Conservation (phyloP, 2,888 invertebrate species). For the Argynnis bischoffii region DNA sequence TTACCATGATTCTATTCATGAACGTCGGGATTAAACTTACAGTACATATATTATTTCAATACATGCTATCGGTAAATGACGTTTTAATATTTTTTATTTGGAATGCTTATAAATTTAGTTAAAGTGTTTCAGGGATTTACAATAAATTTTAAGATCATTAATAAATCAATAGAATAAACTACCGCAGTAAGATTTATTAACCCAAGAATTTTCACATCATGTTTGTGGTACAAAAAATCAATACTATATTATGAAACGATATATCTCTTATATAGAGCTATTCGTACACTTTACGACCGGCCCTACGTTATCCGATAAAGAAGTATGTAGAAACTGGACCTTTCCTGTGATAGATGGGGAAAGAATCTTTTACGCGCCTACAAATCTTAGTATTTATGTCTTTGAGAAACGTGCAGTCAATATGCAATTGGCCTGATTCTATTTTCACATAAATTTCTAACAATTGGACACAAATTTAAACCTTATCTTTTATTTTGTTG, state of each 20-base stretch:
- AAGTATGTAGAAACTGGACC: slow-evolving; percentile 32
- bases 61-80: too few relatives aligned
- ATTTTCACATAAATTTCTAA: slow-evolving; percentile 4
- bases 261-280: slow-evolving; percentile 56
- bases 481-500: background rate
- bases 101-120: too few relatives aligned
- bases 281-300: slow-evolving; percentile 58
- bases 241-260: slow-evolving; percentile 40
- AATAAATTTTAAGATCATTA: background rate
- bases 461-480: background rate
- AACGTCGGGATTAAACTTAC: too few relatives aligned
- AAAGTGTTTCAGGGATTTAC: background rate
- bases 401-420: slow-evolving; percentile 15
- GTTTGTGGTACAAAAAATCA: slow-evolving; percentile 10
- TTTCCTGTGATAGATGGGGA: slow-evolving; percentile 28
- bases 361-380: slow-evolving; percentile 24
- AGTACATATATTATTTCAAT: too few relatives aligned
- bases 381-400: slow-evolving; percentile 23
- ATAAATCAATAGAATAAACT: background rate
- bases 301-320: slow-evolving; percentile 41
- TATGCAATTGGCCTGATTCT: slow-evolving; percentile 10
- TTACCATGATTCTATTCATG: too few relatives aligned
- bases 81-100: too few relatives aligned
- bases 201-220: background rate
- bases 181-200: background rate